Evolutionary conservation across 2,113 vertebrate species (phyloP), one percentile per base, ranked within the genome.

Genomic region (Chaenogobius annularis): DNA sequence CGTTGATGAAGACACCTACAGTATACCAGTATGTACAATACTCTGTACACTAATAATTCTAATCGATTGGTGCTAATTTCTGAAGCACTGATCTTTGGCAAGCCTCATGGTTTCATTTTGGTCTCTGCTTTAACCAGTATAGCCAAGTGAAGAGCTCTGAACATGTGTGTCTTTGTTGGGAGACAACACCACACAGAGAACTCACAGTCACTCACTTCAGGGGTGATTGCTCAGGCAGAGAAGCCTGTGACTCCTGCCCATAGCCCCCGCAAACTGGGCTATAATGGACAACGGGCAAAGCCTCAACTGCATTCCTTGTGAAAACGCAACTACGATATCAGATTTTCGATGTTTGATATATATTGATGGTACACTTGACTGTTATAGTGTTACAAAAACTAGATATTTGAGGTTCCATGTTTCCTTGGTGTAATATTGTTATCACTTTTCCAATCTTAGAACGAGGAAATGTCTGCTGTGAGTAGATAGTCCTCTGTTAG

Each of bases 401-500:
- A 79, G 62, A 61, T 48, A 80, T 77, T 66, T 72, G 69, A 68
- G 70, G 75, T 63, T 31, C 5, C 65, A 68, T 78, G 61, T 64
- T 65, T 73, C 79, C 61, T 75, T 72, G 73, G 75, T 78, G 71
- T 78, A 72, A 59, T 82, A 67, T 85, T 82, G 63, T 81, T 22
- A 77, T 79, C 73, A 69, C 55, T 61, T 81, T 54, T 85, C 75
- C 77, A 84, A 55, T 80, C 77, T 83, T 85, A 85, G 74, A 44
- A 66, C 37, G 88, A 84, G 88, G 87, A 92, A 88, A 87, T 88
- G 87, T 91, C 89, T 90, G 81, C 87, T 77, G 19, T 78, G 26
- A 22, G 83, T 80, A 87, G 88, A 91, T 90, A 87, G 83, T 91
- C 83, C 89, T 89, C 85, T 74, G 70, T 87, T 82, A 85, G 82